phyloP scores from a whole-genome alignment of 2,797 vertebrate genomes.

The Pseudochromis fuscus region DNA sequence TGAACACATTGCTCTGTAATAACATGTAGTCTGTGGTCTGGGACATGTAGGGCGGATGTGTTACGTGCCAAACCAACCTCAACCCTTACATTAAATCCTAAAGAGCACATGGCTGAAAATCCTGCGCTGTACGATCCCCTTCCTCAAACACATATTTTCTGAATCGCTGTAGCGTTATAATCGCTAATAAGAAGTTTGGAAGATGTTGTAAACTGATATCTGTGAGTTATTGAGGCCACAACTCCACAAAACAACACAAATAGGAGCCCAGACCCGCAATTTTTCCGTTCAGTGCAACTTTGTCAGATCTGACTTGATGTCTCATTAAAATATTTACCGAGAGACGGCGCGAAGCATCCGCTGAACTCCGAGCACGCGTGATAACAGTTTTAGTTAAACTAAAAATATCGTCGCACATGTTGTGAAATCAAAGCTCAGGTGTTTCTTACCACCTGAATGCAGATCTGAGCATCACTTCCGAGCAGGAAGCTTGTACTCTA shows the following conservation, averaged over 20 bases:
- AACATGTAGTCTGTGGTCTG: background rate
- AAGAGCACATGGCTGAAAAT: background rate
- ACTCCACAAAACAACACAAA: conserved; percentile 8
- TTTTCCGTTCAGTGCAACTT: conserved; percentile 9
- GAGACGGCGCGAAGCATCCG: conserved; percentile 1
- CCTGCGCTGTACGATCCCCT: background rate
- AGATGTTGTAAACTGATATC: background rate
- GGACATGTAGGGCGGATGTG: background rate
- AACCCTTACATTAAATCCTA: too few species aligned
- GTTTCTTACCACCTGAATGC: conserved; percentile 29
- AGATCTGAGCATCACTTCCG: conserved; percentile 28
- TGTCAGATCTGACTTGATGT: conserved; percentile 19
- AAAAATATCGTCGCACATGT: conserved; percentile 14
- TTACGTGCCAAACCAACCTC: too few species aligned
- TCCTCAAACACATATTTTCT: background rate
- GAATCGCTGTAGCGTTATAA: background rate
- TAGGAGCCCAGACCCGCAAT: background rate
- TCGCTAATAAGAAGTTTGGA: background rate
- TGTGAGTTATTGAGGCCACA: background rate
- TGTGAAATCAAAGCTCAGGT: conserved; percentile 10
- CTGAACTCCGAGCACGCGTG: conserved; percentile 2
- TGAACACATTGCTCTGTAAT: too few species aligned
- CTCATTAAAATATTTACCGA: conserved; percentile 7
- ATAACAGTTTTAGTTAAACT: conserved; percentile 11
- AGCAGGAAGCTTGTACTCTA: conserved; percentile 25